These are phyloP conservation scores for Anabas testudineus DNA, from an alignment of 2,797 vertebrate species.

Conservation along the genomic window DNA sequence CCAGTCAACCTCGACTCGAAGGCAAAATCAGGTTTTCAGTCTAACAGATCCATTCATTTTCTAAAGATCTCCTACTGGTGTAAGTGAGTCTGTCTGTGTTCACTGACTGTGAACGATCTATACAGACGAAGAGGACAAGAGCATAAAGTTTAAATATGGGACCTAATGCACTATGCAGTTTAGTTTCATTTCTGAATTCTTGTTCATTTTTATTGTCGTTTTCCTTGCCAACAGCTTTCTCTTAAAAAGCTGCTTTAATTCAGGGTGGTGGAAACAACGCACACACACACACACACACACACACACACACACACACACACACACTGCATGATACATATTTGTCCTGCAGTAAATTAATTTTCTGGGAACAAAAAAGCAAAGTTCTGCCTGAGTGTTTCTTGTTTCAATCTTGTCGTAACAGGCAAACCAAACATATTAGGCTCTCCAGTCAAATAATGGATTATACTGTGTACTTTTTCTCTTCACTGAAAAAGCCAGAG, in stretches of 20 bases:
- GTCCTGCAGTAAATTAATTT: slow-evolving; percentile 54
- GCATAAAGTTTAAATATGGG: not conserved
- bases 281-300: not conserved
- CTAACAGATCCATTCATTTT: slow-evolving; percentile 22
- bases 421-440: slow-evolving; percentile 40
- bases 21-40: slow-evolving; percentile 25
- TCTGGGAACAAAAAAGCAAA: not conserved
- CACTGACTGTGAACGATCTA: slow-evolving; percentile 39
- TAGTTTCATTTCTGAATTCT: slow-evolving; percentile 2
- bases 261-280: not conserved
- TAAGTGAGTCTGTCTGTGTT: slow-evolving; percentile 18
- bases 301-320: not conserved
- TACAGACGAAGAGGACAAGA: slow-evolving; percentile 2
- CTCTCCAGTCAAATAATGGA: slow-evolving; percentile 42
- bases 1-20: not conserved
- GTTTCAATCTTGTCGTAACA: slow-evolving; percentile 47
- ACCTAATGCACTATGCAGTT: slow-evolving; percentile 9
- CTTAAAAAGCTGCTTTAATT: slow-evolving; percentile 28
- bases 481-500: slow-evolving; percentile 1
- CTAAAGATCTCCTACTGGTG: slow-evolving; percentile 16
- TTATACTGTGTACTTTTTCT: slow-evolving; percentile 36
- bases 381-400: slow-evolving; percentile 26
- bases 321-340: slow-evolving; percentile 12
- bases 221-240: slow-evolving; percentile 5
- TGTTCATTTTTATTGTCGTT: slow-evolving; percentile 18